Evolutionary conservation across 2,113 vertebrate species (phyloP), one percentile per base, ranked within the genome.

Genomic region (Bubo scandiacus): DNA sequence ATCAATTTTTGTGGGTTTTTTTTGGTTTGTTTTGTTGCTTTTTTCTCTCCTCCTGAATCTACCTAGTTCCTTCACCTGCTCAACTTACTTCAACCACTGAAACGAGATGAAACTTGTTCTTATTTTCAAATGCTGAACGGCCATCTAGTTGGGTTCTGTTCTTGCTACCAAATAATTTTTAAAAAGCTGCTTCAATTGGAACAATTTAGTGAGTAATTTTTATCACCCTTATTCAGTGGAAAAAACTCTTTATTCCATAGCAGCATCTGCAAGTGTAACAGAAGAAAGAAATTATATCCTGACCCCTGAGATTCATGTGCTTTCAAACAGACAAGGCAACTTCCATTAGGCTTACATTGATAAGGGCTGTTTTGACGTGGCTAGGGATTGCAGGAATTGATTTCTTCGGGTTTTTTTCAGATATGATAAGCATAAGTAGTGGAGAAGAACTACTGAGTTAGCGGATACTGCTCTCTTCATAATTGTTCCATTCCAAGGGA

Each of bases 301-400:
- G 74, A 29, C 38, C 55, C 82, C 45, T 1, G 12, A 81, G 83
- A 83, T 65, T 62, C 59, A 34, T 36, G 38, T 34, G 47, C 80
- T 92, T 73, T 86, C 75, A 36, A 68, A 70, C 45, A 93, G 71
- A 82, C 62, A 61, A 57, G 54, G 58, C 80, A 86, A 54, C 62
- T 90, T 94, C 71, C 88, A 88, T 86, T 68, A 77, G 67, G 86
- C 71, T 93, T 25, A 27, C 0, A 25, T 2, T 63, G 94, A 86
- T 93, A 94, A 96, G 90, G 1, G 2, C 62, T 26, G 63, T 55
- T 66, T 54, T 77, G 84, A 80, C 3, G 13, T 26, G 79, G 86
- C 21, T 17, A 32, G 55, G 91, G 75, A 88, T 61, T 52, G 71
- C 86, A 86, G 86, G 75, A 92, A 94, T 92, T 88, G 86, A 93